Evolutionary conservation across 2,888 invertebrate species (phyloP).

Genomic region (Lithophane leautieri): DNA sequence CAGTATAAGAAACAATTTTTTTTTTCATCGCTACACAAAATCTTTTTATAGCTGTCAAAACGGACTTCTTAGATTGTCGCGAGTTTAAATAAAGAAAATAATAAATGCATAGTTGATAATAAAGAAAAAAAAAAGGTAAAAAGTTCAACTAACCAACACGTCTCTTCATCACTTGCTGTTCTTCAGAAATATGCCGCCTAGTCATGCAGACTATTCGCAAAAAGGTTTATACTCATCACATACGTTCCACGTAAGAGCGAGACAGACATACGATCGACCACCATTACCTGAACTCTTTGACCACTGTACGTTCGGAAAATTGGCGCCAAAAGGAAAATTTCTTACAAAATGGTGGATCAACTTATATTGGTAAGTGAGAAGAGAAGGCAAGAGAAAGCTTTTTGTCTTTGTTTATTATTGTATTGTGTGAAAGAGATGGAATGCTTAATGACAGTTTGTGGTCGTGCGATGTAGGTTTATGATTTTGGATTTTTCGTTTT

Average conservation of each 20-base stretch:
- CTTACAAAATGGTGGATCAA: constrained; percentile 32
- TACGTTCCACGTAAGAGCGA: constrained; percentile 83
- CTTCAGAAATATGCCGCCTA: constrained; percentile 88
- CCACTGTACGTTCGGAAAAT: constrained; percentile 44
- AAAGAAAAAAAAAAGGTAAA: neutral
- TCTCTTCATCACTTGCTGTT: constrained; percentile 72
- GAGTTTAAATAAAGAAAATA: too few relatives aligned
- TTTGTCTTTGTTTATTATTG: constrained; percentile 83
- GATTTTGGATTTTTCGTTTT: constrained; percentile 54
- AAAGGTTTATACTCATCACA: constrained; percentile 88
- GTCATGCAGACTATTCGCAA: constrained; percentile 89
- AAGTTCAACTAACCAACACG: constrained; percentile 7
- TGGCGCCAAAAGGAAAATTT: constrained; percentile 8
- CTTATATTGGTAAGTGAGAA: constrained; percentile 57
- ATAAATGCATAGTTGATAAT: neutral
- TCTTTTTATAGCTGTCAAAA: too few relatives aligned
- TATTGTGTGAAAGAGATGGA: constrained; percentile 75
- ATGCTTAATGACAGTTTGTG: constrained; percentile 71
- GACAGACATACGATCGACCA: constrained; percentile 66
- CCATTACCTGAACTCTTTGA: constrained; percentile 55
- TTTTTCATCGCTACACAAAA: too few relatives aligned
- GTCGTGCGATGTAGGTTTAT: constrained; percentile 69
- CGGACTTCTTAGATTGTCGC: too few relatives aligned
- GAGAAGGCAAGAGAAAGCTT: constrained; percentile 73
- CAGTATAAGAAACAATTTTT: too few relatives aligned